Conservation (phyloP, 1,140 invertebrate genomes). For the Papilio polyxenes region DNA sequence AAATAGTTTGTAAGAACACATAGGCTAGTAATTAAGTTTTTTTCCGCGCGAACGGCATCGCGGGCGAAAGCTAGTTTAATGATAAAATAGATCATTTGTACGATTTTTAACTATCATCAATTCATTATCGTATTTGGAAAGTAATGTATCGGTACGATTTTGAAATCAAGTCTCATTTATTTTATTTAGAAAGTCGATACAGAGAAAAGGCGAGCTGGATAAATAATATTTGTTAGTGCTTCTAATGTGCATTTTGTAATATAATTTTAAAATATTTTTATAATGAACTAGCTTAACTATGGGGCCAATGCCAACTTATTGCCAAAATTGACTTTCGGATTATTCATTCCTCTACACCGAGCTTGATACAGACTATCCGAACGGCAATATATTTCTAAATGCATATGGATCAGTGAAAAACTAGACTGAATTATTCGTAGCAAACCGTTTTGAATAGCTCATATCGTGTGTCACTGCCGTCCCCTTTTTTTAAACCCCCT, state of each 20-base stretch:
- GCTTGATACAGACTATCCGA: background rate
- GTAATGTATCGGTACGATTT: background rate
- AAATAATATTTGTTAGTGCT: background rate
- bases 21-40: too few relatives aligned
- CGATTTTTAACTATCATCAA: background rate
- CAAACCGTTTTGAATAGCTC: background rate
- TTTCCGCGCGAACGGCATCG: too few relatives aligned
- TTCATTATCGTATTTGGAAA: background rate
- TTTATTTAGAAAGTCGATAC: conserved; percentile 1
- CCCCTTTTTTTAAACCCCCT: background rate
- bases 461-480: too few relatives aligned
- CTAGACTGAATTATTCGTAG: background rate
- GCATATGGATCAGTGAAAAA: background rate
- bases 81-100: too few relatives aligned
- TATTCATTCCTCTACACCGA: background rate
- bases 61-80: too few relatives aligned
- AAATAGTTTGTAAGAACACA: too few relatives aligned
- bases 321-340: background rate
- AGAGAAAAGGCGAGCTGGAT: background rate
- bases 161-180: background rate
- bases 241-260: background rate
- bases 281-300: too few relatives aligned
- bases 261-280: too few relatives aligned
- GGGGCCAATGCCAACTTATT: too few relatives aligned
- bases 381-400: background rate